These are phyloP conservation scores for Hephaestus fuliginosus DNA, from an alignment of 2,797 vertebrate species.

Conservation along the genomic window DNA sequence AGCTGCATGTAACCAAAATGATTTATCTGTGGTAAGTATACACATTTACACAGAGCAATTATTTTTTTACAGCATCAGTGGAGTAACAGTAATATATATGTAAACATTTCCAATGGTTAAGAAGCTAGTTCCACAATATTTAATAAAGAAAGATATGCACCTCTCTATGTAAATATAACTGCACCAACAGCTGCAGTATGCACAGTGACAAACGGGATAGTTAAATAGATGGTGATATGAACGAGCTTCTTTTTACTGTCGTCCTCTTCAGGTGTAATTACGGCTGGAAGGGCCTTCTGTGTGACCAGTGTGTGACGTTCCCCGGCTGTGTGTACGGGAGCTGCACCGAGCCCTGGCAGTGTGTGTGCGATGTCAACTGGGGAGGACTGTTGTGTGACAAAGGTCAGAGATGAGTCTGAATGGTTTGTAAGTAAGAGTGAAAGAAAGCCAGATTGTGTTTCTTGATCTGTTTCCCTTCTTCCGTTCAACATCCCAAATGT, in stretches of 20 bases:
- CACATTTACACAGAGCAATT: not conserved
- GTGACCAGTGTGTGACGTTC: conserved; percentile 87
- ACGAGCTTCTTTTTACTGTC: not conserved
- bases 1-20: not conserved
- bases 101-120: not conserved
- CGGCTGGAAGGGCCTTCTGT: conserved; percentile 86
- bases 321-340: conserved; percentile 88
- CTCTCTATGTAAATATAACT: not conserved
- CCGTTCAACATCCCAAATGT: not conserved
- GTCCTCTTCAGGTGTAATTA: conserved; percentile 86
- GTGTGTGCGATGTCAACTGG: conserved; percentile 90
- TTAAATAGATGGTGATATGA: not conserved
- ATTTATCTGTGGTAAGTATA: not conserved
- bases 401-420: conserved; percentile 75
- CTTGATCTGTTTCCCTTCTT: conserved; percentile 12
- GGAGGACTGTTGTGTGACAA: conserved; percentile 90
- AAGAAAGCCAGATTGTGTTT: not conserved
- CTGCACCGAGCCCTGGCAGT: conserved; percentile 89
- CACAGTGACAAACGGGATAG: not conserved
- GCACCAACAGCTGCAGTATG: not conserved
- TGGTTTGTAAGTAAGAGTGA: not conserved
- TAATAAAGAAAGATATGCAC: not conserved
- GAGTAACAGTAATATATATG: not conserved
- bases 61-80: not conserved
- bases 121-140: not conserved